Conservation (phyloP, 2,113 vertebrate genomes). For the Pygoscelis adeliae region DNA sequence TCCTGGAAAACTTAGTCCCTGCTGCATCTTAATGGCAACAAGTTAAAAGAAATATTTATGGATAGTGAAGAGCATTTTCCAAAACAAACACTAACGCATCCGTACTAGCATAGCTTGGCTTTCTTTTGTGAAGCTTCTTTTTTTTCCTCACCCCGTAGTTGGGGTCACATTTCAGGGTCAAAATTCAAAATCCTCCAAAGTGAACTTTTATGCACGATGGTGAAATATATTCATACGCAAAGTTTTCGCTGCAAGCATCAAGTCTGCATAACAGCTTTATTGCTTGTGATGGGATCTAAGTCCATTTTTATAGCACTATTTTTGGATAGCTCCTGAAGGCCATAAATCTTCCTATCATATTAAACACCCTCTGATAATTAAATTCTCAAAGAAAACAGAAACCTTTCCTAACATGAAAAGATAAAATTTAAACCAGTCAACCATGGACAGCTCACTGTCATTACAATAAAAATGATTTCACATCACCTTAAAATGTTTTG, state of each 20-base stretch:
- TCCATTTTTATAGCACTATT: slow-evolving; percentile 64
- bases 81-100: slow-evolving; percentile 57
- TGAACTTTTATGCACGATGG: slow-evolving; percentile 42
- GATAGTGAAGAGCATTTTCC: slow-evolving; percentile 27
- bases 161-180: slow-evolving; percentile 28
- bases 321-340: slow-evolving; percentile 65
- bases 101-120: slow-evolving; percentile 31
- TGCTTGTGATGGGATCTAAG: slow-evolving; percentile 56
- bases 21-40: slow-evolving; percentile 58
- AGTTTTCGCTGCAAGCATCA: slow-evolving; percentile 56
- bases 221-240: slow-evolving; percentile 42
- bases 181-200: slow-evolving; percentile 49
- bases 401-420: slow-evolving; percentile 61
- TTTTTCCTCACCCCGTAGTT: not conserved
- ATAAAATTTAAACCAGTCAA: slow-evolving; percentile 69
- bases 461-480: slow-evolving; percentile 69
- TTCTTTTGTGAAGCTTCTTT: not conserved
- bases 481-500: slow-evolving; percentile 64
- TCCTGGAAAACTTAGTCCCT: slow-evolving; percentile 58
- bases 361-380: slow-evolving; percentile 75
- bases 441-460: slow-evolving; percentile 67
- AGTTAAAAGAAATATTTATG: slow-evolving; percentile 59
- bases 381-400: slow-evolving; percentile 69
- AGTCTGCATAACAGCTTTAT: slow-evolving; percentile 51
- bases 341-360: slow-evolving; percentile 66